Base-by-base conservation (phyloP, 2,113 vertebrate genomes). In the Pelecanus crispus region DNA sequence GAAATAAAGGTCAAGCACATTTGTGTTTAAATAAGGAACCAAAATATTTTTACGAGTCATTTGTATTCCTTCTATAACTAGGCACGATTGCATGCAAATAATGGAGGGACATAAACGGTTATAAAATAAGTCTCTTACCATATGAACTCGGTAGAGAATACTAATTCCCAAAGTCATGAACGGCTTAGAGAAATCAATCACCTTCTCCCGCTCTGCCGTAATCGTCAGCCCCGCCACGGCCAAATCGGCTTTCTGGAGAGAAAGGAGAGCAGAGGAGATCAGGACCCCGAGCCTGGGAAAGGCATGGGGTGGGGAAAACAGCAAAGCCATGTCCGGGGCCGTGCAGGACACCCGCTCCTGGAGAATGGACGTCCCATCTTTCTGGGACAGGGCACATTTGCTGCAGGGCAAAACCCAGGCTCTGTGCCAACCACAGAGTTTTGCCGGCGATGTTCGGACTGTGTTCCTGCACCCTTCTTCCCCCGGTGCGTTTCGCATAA, bases 161-260 rank as follows among this genome's bases (percentile, higher is more conserved):
- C 99, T 99, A 92, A 99, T 99, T 78, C 99, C 99, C 97, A 99
- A 97, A 95, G 99, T 99, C 99, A 99, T 99, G 98, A 99, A 99
- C 3, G 99, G 99, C 96, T 99, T 99, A 58, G 99, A 99, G 98
- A 99, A 99, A 98, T 99, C 99, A 61, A 99, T 99, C 98, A 99
- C 99, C 97, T 99, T 99, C 98, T 99, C 99, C 21, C 99, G 97
- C 97, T 99, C 99, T 0, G 99, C 99, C 1, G 99, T 99, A 91
- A 99, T 99, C 74, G 99, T 99, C 94, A 99, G 98, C 80, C 98
- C 99, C 0, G 99, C 99, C 66, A 99, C 99, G 3, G 99, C 99
- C 97, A 99, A 95, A 59, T 99, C 99, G 1, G 99, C 99, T 98
- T 99, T 99, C 99, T 99, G 94, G 86, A 98, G 98, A 92, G 94